Conservation (phyloP, 2,113 vertebrate genomes). For the Salvator merianae region DNA sequence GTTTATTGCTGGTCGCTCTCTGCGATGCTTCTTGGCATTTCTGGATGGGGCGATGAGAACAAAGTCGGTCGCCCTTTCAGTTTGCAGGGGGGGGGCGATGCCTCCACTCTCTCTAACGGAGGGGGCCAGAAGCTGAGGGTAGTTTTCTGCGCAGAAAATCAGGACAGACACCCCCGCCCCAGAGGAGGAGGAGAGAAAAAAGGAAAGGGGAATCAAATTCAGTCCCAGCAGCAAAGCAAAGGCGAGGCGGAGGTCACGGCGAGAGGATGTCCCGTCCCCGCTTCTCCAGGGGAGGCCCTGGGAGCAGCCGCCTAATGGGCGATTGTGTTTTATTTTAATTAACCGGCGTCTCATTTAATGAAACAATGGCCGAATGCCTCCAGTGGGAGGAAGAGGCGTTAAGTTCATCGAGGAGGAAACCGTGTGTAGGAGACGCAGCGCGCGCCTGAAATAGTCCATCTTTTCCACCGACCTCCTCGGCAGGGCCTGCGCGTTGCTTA, state of each 20-base stretch:
- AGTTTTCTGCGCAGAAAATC: too few species aligned
- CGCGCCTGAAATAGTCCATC: background rate
- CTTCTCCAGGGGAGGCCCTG: conserved; percentile 36
- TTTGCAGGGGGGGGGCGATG: too few species aligned
- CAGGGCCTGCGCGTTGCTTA: background rate
- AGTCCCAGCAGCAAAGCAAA: conserved; percentile 81
- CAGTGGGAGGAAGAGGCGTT: conserved; percentile 4
- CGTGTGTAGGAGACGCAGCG: background rate
- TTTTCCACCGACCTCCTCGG: background rate
- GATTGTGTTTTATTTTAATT: conserved; percentile 53
- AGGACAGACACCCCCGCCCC: too few species aligned
- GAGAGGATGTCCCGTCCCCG: conserved; percentile 77
- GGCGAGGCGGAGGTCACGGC: conserved; percentile 78
- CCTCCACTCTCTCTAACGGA: too few species aligned
- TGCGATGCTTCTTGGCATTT: too few species aligned
- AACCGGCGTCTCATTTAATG: conserved; percentile 53
- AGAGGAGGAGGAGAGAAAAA: too few species aligned
- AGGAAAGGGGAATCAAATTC: conserved; percentile 79
- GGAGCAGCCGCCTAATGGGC: conserved; percentile 46
- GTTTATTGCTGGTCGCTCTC: too few species aligned
- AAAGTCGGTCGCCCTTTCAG: too few species aligned
- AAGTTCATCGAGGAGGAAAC: background rate
- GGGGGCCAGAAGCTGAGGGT: too few species aligned
- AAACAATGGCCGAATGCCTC: conserved; percentile 44
- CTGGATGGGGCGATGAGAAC: too few species aligned